phyloP scores from a whole-genome alignment of 2,797 vertebrate genomes.

The Adelosebastes latens region DNA sequence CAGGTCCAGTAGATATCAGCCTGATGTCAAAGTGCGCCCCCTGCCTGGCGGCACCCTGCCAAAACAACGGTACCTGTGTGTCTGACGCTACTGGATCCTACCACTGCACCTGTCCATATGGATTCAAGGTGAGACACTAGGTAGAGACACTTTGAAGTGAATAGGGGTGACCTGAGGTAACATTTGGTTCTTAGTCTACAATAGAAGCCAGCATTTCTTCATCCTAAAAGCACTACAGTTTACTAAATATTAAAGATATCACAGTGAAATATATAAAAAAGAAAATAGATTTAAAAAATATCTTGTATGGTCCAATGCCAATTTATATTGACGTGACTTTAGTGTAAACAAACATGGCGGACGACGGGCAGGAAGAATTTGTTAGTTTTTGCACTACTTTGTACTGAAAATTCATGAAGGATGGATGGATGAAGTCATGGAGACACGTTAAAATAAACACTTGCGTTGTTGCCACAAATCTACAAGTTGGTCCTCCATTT shows the following conservation, averaged over 20 bases:
- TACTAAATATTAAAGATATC: background rate
- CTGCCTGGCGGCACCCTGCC: constrained; percentile 91
- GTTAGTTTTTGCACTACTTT: no score
- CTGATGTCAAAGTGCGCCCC: constrained; percentile 93
- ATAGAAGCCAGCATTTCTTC: background rate
- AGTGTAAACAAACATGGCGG: no score
- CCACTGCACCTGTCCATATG: constrained; percentile 92
- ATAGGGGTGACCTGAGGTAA: background rate
- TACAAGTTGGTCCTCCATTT: no score
- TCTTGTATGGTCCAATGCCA: background rate
- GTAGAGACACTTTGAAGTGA: background rate
- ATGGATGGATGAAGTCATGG: no score
- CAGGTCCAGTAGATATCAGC: constrained; percentile 90
- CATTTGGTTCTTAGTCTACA: background rate
- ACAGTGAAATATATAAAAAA: background rate
- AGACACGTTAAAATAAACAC: no score
- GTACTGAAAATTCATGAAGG: no score
- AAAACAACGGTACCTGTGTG: constrained; percentile 94
- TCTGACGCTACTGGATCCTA: constrained; percentile 87
- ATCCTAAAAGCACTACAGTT: background rate
- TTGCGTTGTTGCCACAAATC: no score
- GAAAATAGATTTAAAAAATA: no score
- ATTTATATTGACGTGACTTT: background rate
- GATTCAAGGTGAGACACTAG: constrained; percentile 88
- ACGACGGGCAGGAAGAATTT: no score